Base-by-base conservation (phyloP, 2,113 vertebrate genomes). In the Atractosteus spatula region DNA sequence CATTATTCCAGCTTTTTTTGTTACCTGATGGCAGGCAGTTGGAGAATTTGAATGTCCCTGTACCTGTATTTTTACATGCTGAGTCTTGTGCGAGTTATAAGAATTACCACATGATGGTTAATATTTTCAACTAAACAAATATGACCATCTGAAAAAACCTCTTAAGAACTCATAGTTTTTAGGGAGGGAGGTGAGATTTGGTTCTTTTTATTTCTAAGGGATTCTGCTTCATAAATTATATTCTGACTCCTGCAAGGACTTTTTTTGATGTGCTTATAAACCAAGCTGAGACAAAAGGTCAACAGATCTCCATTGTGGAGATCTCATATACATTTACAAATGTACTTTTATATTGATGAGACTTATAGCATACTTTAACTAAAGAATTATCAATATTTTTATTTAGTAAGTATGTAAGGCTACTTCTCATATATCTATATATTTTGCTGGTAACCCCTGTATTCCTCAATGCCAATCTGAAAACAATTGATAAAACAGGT, bases 331-430 rank as follows among this genome's bases (percentile, higher is more conserved):
- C 41, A 12, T 45, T 42, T 55, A 45, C 29, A 10, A 45, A 47
- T 43, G 16, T 66, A 65, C 64, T 55, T 68, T 66, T 73, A 29
- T 43, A 59, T 67, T 61, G 62, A 61, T 41, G 61, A 68, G 71
- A 63, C 71, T 73, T 67, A 73, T 17, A 13, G n/a, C 29, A 7
- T 16, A 55, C 57, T 43, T 72, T 16, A 13, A n/a, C 55, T 68
- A 42, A 45, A 11, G 8, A 42, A 43, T 51, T 16, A 3, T 66
- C 44, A 17, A 51, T 63, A 51, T 29, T 41, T 13, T 17, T 66
- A 63, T 56, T 29, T 44, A 17, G n/a, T 10, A 72, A 14, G 64
- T 43, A 55, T 12, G 54, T 54, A 43, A 41, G 41, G 29, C 0
- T 29, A 29, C 29, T 29, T 29, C 29, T 29, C 29, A 43, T 42